Evolutionary conservation across 2,888 invertebrate species (phyloP), one percentile per base, ranked within the genome.

Genomic region (Eueremaeus valkanovi): DNA sequence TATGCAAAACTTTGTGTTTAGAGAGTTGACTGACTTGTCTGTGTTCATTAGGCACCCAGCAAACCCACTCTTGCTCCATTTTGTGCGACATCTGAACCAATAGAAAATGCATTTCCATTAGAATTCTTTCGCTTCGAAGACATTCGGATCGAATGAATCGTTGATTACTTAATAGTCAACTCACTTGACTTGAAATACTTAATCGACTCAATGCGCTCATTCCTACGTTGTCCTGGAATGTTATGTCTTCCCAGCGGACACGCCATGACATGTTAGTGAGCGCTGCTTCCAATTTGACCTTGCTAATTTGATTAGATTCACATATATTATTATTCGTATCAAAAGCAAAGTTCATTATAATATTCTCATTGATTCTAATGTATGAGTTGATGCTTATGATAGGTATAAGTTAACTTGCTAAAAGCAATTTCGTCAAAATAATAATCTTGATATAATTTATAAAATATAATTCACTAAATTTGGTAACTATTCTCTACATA

Each of bases 211-310:
- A 66, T 21, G 66, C 66, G 21, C 36, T 36, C 9, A 66, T 36
- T 33, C 66, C 66, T 3, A 36, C 13, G 21, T 6, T 66, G 27
- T 66, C 66, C 21, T 18, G 66, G 66, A 66, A 66, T 36, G 66
- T 66, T 16, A 82, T 80, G 51, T 82, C 82, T 29, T 81, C 80
- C 78, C 79, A 80, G 9, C 79, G 77, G 1, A 82, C 78, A 27
- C 81, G 72, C 82, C 82, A 82, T 3, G 81, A 78, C 80, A 81
- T 81, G 61, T 81, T 80, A 6, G 79, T 79, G 18, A 82, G 76
- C 16, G 80, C 79, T 1, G 79, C 78, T 76, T 82, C 82, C 49
- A 79, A 77, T 73, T 79, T 79, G 6, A 80, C 76, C 74, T 79
- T 78, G 49, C 82, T 82, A 68, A 11, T 76, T 51, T n/a, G n/a